A percentile compares a stretch with the other conserved stretches of the same genome.
These are phyloP conservation scores for Siniperca chuatsi DNA, from an alignment of 2,113 vertebrate species.

Conservation along the genomic window DNA sequence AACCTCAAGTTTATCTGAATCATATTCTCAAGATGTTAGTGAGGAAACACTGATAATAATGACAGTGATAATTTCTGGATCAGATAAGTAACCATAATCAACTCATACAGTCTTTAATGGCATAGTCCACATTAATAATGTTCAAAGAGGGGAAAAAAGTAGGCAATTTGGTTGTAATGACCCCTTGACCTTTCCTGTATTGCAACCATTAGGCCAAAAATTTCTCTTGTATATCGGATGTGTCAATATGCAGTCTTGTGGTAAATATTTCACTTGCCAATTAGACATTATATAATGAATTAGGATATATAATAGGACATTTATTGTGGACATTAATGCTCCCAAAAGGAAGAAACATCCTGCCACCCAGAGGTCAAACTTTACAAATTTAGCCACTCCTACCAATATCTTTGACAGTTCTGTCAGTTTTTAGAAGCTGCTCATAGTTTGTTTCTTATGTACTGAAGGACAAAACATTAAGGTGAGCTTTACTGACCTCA, in stretches of 20 bases:
- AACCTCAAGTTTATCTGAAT: not conserved
- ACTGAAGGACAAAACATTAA: no score
- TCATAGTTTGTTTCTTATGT: not conserved
- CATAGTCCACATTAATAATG: not conserved
- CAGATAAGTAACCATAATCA: not conserved
- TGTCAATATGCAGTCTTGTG: not conserved
- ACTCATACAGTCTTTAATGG: not conserved
- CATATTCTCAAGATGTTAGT: not conserved
- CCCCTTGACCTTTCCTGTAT: not conserved
- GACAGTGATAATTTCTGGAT: not conserved
- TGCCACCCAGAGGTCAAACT: not conserved
- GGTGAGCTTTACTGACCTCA: no score
- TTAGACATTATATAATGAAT: not conserved
- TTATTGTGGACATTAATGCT: conserved; percentile 4
- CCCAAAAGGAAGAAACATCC: not conserved
- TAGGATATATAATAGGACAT: not conserved
- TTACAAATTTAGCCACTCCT: not conserved
- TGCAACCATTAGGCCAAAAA: not conserved
- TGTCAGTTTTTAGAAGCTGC: not conserved
- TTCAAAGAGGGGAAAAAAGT: not conserved
- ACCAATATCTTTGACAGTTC: not conserved
- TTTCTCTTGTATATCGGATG: not conserved
- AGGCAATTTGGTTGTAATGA: not conserved
- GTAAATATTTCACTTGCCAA: not conserved
- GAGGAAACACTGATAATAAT: not conserved